Conservation (phyloP, 2,888 invertebrate species). For the Ptycholaimellus sp. region DNA sequence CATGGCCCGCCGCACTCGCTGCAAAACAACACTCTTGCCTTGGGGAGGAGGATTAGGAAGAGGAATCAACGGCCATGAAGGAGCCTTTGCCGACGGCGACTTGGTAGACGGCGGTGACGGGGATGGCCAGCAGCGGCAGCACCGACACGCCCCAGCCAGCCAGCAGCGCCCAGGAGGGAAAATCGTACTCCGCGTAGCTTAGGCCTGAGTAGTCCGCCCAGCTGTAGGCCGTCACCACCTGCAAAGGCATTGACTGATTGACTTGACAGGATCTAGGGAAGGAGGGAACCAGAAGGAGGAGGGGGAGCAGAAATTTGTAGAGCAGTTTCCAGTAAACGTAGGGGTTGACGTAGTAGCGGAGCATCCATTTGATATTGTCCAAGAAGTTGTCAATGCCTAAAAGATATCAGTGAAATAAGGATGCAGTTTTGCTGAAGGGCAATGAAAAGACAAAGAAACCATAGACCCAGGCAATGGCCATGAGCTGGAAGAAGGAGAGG, state of each 20-base stretch:
- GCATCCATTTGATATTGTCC: constrained; percentile 33
- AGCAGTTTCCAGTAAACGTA: no score
- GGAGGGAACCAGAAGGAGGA: no score
- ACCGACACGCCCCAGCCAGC: constrained; percentile 48
- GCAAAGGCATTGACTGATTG: no score
- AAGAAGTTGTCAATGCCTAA: constrained; percentile 30
- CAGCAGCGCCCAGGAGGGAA: constrained; percentile 37
- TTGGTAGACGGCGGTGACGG: constrained; percentile 37
- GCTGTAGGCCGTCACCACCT: constrained; percentile 49
- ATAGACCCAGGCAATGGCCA: constrained; percentile 34
- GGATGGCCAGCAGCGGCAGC: constrained; percentile 44
- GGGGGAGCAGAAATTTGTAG: no score
- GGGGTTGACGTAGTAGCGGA: constrained; percentile 38
- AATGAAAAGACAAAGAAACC: no score
- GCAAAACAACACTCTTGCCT: constrained; percentile 1
- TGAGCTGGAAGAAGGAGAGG: constrained; percentile 37
- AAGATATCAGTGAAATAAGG: constrained; percentile 4
- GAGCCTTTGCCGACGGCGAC: constrained; percentile 22
- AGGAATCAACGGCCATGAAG: no score
- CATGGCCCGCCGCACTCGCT: constrained; percentile 19
- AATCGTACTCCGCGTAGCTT: constrained; percentile 40
- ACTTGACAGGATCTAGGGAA: no score
- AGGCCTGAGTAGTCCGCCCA: constrained; percentile 43
- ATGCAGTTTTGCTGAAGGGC: no score
- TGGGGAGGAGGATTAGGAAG: no score